Evolutionary conservation across 2,113 vertebrate species (phyloP).

Genomic region (Mus musculus): GRCm39 chr9:5949001-5949500

Average conservation of each 20-base stretch:
- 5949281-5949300: not conserved
- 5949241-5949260: not conserved
- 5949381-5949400: not conserved
- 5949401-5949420: not conserved
- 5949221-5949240: not conserved
- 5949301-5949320: not conserved
- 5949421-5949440: not conserved
- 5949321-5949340: not conserved
- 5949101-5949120: not conserved
- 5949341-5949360: not conserved
- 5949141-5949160: not conserved
- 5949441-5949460: not conserved
- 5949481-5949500: not conserved
- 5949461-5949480: not conserved
- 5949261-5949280: not conserved
- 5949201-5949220: not conserved
- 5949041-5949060: not conserved
- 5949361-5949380: not conserved
- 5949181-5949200: not conserved
- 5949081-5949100: not conserved
- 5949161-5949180: not conserved
- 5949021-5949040: not conserved
- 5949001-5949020: not conserved
- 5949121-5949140: not conserved
- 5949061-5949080: not conserved